Evolutionary conservation across 1,140 invertebrate species (phyloP).

Genomic region (Sinonovacula constricta): DNA sequence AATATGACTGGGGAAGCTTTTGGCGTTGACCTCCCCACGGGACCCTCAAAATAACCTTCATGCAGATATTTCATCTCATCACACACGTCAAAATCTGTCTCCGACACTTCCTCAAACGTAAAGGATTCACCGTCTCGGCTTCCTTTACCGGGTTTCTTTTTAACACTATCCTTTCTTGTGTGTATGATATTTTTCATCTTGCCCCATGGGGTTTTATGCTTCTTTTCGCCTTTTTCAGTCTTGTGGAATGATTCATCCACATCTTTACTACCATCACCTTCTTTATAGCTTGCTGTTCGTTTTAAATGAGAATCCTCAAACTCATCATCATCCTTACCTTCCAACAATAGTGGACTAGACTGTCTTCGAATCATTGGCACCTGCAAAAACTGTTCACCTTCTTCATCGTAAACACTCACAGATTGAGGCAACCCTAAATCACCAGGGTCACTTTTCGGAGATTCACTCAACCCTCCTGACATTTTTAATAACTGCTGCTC

Average conservation of each 20-base stretch:
- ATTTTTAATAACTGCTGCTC: constrained; percentile 60
- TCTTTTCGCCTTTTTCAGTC: constrained; percentile 62
- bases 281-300: constrained; percentile 70
- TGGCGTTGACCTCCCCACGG: constrained; percentile 70
- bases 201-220: constrained; percentile 83
- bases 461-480: constrained; percentile 43
- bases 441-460: constrained; percentile 40
- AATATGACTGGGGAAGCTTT: constrained; percentile 69
- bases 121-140: constrained; percentile 47
- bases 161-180: constrained; percentile 84
- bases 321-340: constrained; percentile 52
- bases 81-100: constrained; percentile 64
- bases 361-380: constrained; percentile 66
- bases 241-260: constrained; percentile 44
- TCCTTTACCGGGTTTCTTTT: constrained; percentile 75
- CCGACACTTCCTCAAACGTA: constrained; percentile 63
- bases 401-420: constrained; percentile 19
- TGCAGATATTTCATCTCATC: constrained; percentile 52
- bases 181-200: constrained; percentile 87
- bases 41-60: constrained; percentile 58
- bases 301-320: constrained; percentile 49
- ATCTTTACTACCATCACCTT: constrained; percentile 29
- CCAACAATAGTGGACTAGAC: constrained; percentile 68
- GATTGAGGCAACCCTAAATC: constrained; percentile 23
- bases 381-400: constrained; percentile 58